Evolutionary conservation across 2,113 vertebrate genomes (phyloP), one percentile per base, ranked within the genome.

Genomic region (Halcyon senegalensis): DNA sequence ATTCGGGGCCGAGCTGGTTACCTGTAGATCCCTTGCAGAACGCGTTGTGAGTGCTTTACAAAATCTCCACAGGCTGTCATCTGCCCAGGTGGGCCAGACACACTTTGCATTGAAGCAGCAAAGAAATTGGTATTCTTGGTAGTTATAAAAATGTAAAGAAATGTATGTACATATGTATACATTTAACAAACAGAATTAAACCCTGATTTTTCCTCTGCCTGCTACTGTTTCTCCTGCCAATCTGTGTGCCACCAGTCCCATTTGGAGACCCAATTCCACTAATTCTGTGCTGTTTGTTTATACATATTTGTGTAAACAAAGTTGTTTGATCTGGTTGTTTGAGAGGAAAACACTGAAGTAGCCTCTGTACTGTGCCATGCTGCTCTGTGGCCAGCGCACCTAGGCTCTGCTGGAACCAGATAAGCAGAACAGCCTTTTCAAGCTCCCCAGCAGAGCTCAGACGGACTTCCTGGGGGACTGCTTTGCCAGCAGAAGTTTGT

Each of bases 361-460:
- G 73, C 69, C 73, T 75, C 56, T 56, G 64, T 8, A 7, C 51
- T 4, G 4, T 5, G 10, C 33, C 14, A 10, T 10, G 1, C 73
- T 72, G 79, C 27, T 63, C 39, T 23, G 72, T 89, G 94, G 30
- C 89, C 89, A 58, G 90, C 23, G 35, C 86, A 89, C 95, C 90
- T 89, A 35, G 73, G 60, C 69, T 89, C 94, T 96, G 96, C 86
- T 87, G 86, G 20, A 84, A 7, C n/a, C 21, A 92, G 96, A 91
- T 96, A 93, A 96, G 91, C 69, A 0, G 10, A 66, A 70, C 91
- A 73, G 70, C 66, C 53, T 66, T 94, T 85, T 91, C 69, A 84
- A n/a, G 80, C 92, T 90, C 27, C 79, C 60, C 83, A 60, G 93
- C 60, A 94, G 53, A 75, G 76, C 95, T 79, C 80, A 64, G 69